These are phyloP conservation scores for Phocoena phocoena DNA, from an alignment of 2,113 vertebrate species.

Conservation along the genomic window DNA sequence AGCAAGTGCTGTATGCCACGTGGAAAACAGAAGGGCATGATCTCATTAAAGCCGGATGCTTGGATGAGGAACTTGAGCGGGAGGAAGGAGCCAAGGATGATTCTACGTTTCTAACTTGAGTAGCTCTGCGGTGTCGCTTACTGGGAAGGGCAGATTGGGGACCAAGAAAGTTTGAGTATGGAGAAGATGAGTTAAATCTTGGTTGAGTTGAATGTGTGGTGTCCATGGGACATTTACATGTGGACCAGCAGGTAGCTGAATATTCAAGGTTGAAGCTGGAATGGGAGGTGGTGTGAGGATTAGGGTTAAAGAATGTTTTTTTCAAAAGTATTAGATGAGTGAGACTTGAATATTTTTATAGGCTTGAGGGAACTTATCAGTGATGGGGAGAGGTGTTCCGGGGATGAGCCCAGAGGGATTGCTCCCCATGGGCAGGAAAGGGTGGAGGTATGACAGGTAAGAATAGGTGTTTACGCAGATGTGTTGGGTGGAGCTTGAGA, in stretches of 20 bases:
- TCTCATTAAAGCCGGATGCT: background rate
- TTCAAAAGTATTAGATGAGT: background rate
- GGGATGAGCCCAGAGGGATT: background rate
- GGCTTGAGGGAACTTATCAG: background rate
- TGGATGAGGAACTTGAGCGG: background rate
- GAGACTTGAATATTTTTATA: background rate
- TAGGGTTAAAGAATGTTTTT: background rate
- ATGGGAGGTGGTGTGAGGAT: background rate
- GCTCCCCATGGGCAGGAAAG: background rate
- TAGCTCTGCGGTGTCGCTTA: background rate
- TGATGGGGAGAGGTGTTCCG: background rate
- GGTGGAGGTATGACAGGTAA: background rate
- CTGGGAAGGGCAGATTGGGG: background rate
- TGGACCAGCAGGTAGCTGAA: background rate
- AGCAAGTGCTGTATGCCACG: background rate
- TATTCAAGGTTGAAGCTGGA: constrained; percentile 1
- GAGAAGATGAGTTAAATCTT: background rate
- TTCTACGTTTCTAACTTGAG: background rate
- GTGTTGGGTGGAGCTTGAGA: background rate
- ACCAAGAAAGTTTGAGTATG: background rate
- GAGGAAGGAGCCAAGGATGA: background rate
- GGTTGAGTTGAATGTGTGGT: background rate
- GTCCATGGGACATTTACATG: background rate
- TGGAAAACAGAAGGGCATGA: background rate
- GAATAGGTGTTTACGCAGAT: background rate